Base-by-base conservation (phyloP, 2,797 vertebrate species). In the Triplophysa bombifrons region DNA sequence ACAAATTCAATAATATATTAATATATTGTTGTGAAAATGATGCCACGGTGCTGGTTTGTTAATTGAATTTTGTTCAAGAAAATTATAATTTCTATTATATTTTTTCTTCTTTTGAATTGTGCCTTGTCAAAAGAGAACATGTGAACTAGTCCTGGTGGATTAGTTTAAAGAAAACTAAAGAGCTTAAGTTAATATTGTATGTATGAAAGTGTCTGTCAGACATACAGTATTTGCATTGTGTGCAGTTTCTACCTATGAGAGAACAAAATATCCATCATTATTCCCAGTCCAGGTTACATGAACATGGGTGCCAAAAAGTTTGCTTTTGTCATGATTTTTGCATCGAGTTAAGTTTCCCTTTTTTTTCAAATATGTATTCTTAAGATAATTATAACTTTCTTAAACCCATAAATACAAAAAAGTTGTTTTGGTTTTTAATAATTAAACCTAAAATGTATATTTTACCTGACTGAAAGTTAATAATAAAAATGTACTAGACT, bases 141-240 rank as follows among this genome's bases (percentile, higher is more conserved):
- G 34, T 22, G 20, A 41, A 53, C 48, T 66, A 63, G 30, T 74
- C 27, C 27, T 38, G 50, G 30, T 76, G 63, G 20, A 66, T 56
- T 27, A 8, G 19, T n/a, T n/a, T n/a, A n/a, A n/a, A 13, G n/a
- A 22, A 12, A 34, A 20, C 46, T 10, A 46, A 60, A 17, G n/a
- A 34, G 16, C 11, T 20, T 17, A 4, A 38, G 25, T 53, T 22
- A 20, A 74, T 51, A 30, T 13, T 19, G 13, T 63, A 34, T 53
- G 13, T 12, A 4, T 64, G n/a, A 51, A 51, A 65, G 56, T 48
- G n/a, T 48, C 46, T 48, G 19, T 64, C 7, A n/a, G 12, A 38
- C 30, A 66, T 22, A 22, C 22, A 22, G 22, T 0, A 75, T 53
- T 19, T 55, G 10, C 9, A 34, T 41, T 66, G 30, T 27, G 22